Evolutionary conservation across 2,113 vertebrate species (phyloP), one percentile per base, ranked within the genome.

Genomic region (Pedetes capensis): DNA sequence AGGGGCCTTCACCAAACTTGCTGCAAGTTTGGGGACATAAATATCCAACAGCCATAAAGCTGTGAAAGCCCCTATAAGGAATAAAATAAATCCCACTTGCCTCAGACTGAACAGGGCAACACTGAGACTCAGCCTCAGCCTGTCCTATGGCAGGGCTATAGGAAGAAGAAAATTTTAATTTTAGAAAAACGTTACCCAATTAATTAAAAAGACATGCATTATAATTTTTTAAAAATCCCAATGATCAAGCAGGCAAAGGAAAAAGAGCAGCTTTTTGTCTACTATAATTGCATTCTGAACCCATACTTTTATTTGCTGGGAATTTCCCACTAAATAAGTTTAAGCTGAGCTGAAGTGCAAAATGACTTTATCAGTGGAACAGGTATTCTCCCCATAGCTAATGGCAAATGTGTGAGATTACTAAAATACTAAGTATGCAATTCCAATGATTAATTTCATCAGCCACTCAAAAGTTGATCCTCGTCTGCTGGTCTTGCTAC

Each of bases 1-100:
- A 99, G 99, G 99, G 99, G 96, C 99, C 98, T 99, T 99, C 99
- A 99, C 99, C 99, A 99, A 99, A 99, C 99, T 99, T 99, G 99
- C 99, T 99, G 90, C 98, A 99, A 99, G 99, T 99, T 99, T 99
- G 99, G 99, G 99, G 99, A 99, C 98, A 98, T 80, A 98, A 97
- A 97, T 97, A 99, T 99, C 99, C 99, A 99, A 99, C 99, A 99
- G 99, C 98, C 96, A 98, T 97, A 97, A 98, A 98, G 99, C 99
- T 99, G 99, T 99, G 99, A 99, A 99, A 99, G 99, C 99, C 99
- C 99, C 98, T 97, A 97, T 97, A 98, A 99, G 98, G 98, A 99
- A 99, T 99, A 99, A 99, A 98, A 99, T 99, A 98, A 98, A 99
- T 99, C 98, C 98, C 99, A 99, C 99, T 99, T 99, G 99, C 99